phyloP scores from a whole-genome alignment of 2,888 invertebrate genomes.

The Osmoderma eremita region DNA sequence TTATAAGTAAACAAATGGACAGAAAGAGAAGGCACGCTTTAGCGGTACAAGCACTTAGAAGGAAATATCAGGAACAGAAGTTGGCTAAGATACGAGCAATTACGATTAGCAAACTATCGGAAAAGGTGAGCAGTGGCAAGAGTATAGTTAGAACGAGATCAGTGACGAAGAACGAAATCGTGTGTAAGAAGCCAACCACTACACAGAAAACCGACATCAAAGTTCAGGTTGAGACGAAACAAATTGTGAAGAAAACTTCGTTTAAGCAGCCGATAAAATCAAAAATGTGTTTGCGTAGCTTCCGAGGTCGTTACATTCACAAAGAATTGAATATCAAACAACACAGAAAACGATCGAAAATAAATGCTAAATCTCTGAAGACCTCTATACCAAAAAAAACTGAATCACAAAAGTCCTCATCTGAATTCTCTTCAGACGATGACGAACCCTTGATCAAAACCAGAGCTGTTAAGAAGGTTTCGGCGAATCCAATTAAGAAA shows the following conservation, averaged over 20 bases:
- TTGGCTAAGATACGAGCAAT: constrained; percentile 67
- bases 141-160: constrained; percentile 66
- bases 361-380: not conserved
- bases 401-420: constrained; percentile 48
- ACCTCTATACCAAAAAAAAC: constrained; percentile 16
- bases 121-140: constrained; percentile 59
- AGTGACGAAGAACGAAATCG: constrained; percentile 61
- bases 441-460: constrained; percentile 64
- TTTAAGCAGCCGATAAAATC: constrained; percentile 55
- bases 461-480: constrained; percentile 47
- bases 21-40: constrained; percentile 62
- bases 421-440: constrained; percentile 67
- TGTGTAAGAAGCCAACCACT: constrained; percentile 56
- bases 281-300: constrained; percentile 64
- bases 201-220: constrained; percentile 58
- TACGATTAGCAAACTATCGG: constrained; percentile 63
- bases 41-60: constrained; percentile 68
- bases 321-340: constrained; percentile 53
- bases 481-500: constrained; percentile 2
- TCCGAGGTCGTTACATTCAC: constrained; percentile 61
- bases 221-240: constrained; percentile 59
- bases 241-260: constrained; percentile 59
- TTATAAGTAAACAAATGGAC: constrained; percentile 63
- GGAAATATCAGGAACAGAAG: constrained; percentile 71
- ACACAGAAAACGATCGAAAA: constrained; percentile 22